Base-by-base conservation (phyloP, 1,140 invertebrate species). In the Leptestheria dahalacensis region DNA sequence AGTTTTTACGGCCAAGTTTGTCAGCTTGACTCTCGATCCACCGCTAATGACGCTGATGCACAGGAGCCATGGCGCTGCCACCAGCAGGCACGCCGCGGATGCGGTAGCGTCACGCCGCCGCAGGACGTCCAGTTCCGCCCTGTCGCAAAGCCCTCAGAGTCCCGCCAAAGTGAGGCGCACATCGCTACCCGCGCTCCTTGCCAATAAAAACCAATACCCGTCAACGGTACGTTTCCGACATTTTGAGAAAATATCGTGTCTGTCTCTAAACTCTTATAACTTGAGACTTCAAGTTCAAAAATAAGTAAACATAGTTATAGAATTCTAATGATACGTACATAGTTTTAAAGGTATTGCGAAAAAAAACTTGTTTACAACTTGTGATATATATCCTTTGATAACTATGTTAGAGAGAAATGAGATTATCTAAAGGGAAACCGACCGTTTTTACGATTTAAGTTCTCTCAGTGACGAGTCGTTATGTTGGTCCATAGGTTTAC, bases 1-100 rank as follows among this genome's bases (percentile, higher is more conserved):
- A n/a, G 67, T 71, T 47, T 63, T 73, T 29, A 66, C 68, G 20
- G 68, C 70, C 49, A 71, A 72, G 61, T 73, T 71, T 62, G 69
- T 71, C 68, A 71, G 72, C 64, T 68, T 68, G 9, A 62, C 70
- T 11, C 61, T 72, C 24, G 66, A 66, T 57, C 66, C 69, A 15
- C 67, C 67, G 10, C 68, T 69, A 48, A 68, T 66, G 61, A 68
- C 66, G 52, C 50, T 59, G 15, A n/a, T 21, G 58, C 23, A 28
- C 9, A 6, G 33, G 48, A 23, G 49, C 21, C 12, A 23, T 23
- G 11, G 46, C 21, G 26, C 21, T 26, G 20, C 9, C 48, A 24
- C 24, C 18, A 53, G 20, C 52, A 58, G 55, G 41, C 48, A 21
- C 2, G 28, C 25, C 0, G 28, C 50, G 6, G 23, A 23, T 66